phyloP scores from a whole-genome alignment of 2,888 invertebrate genomes.

The Hydrotaea diabolus region DNA sequence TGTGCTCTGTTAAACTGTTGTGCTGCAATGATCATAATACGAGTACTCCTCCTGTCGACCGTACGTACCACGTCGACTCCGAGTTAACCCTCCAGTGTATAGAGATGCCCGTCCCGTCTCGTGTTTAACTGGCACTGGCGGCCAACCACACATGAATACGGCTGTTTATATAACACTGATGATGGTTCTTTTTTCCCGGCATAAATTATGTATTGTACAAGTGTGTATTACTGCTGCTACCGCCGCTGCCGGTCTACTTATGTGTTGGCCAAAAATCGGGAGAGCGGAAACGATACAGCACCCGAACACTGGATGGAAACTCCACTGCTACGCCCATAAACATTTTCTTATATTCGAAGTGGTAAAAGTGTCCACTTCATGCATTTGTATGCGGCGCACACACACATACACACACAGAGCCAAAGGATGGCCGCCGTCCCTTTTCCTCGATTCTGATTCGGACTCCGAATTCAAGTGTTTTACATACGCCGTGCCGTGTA shows the following conservation, averaged over 20 bases:
- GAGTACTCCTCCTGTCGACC: neutral
- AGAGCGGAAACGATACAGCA: neutral
- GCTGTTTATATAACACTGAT: conserved; percentile 56
- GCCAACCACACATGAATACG: conserved; percentile 70
- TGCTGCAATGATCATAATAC: conserved; percentile 50
- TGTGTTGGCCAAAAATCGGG: neutral
- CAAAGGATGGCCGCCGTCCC: too few species aligned
- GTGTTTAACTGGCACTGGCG: conserved; percentile 44
- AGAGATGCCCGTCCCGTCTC: conserved; percentile 3
- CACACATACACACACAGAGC: too few species aligned
- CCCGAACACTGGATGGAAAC: neutral
- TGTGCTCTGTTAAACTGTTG: conserved; percentile 42
- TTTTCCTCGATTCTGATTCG: too few species aligned
- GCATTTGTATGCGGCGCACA: conserved; percentile 58
- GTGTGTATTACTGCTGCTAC: conserved; percentile 49
- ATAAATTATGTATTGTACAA: conserved; percentile 77
- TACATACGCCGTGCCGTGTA: conserved; percentile 32
- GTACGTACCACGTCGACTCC: neutral
- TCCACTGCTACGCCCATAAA: conserved; percentile 38
- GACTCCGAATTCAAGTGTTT: conserved; percentile 14
- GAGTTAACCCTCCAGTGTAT: conserved; percentile 37
- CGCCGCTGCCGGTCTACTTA: too few species aligned
- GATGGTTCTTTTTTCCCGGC: conserved; percentile 60
- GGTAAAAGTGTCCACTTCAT: conserved; percentile 58
- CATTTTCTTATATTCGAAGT: conserved; percentile 41